Evolutionary conservation across 2,113 vertebrate species (phyloP), one percentile per base, ranked within the genome.

Genomic region (Cariama cristata): DNA sequence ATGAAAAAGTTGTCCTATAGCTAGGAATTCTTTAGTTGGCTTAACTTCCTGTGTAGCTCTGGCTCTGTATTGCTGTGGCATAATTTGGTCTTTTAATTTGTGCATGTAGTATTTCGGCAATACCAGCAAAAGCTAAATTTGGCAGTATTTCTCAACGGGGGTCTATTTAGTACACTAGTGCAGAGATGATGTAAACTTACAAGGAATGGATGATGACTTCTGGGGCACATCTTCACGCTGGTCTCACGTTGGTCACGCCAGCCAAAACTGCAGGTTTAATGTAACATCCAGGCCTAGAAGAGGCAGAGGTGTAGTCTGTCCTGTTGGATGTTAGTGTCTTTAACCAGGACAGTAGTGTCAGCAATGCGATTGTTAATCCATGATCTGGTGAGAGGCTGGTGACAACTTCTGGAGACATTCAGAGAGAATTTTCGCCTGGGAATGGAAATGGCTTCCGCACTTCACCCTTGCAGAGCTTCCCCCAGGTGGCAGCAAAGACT

Each of bases 371-470:
- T 68, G 53, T 82, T 79, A 27, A 23, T 67, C 47, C 33, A 10
- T 0, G 0, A 4, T 19, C 19, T 56, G 35, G 28, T 53, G 55
- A 56, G n/a, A 18, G 42, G 42, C 18, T 52, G 30, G 11, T 8
- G 18, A 33, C 2, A 1, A 33, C 42, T 68, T 63, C 8, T 40
- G n/a, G 40, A 56, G 49, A 38, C 13, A 2, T 6, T 24, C 11
- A 4, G 4, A 26, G 44, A 52, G 35, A 14, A 14, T 11, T 11
- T 5, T 24, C 0, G 5, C 23, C 63, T 45, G 30, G 0, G 3
- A 42, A 28, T 62, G 55, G 81, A 80, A 71, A 53, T 32, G n/a
- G 55, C 66, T 66, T 27, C 74, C 0, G 3, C 13, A 2, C 18
- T 59, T 44, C 27, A 32, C 67, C 33, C 16, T 85, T 30, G 47